phyloP scores from a whole-genome alignment of 2,888 invertebrate genomes.

The Platycnemis pennipes region DNA sequence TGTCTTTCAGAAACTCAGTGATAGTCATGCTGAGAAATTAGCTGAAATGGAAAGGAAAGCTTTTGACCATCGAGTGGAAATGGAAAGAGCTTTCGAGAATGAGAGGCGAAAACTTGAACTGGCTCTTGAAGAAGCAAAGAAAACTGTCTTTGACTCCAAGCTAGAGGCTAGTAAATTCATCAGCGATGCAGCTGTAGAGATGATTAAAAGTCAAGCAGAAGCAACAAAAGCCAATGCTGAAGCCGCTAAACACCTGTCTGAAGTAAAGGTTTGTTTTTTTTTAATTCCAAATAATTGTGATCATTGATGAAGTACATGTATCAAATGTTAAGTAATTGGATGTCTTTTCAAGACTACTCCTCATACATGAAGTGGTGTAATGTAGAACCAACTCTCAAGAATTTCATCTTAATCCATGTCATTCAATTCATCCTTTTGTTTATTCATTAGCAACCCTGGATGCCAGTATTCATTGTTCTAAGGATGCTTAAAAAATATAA shows the following conservation, averaged over 20 bases:
- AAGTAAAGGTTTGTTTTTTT: constrained; percentile 22
- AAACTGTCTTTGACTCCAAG: constrained; percentile 44
- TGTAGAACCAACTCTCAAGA: too few species aligned
- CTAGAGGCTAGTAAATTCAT: constrained; percentile 53
- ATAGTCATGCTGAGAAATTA: constrained; percentile 30
- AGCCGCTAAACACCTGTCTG: constrained; percentile 45
- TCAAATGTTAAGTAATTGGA: too few species aligned
- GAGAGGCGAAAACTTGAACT: constrained; percentile 53
- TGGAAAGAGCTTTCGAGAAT: constrained; percentile 65
- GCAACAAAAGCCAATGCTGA: constrained; percentile 60
- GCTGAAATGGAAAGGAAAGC: constrained; percentile 58
- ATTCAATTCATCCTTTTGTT: too few species aligned
- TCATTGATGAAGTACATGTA: too few species aligned
- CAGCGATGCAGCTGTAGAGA: constrained; percentile 56
- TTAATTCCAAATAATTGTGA: background rate
- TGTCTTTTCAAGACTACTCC: too few species aligned
- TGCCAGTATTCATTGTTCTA: too few species aligned
- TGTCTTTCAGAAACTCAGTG: constrained; percentile 11
- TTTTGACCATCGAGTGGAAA: constrained; percentile 51
- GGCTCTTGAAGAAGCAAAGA: constrained; percentile 46
- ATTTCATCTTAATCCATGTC: too few species aligned
- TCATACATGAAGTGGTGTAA: too few species aligned
- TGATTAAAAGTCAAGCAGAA: constrained; percentile 51
- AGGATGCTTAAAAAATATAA: too few species aligned
- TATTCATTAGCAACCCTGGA: too few species aligned